Percentiles rank a stretch among this genome's conserved stretches.
Conservation (phyloP, 2,888 invertebrate species). For the Drosophila paranaensis region DNA sequence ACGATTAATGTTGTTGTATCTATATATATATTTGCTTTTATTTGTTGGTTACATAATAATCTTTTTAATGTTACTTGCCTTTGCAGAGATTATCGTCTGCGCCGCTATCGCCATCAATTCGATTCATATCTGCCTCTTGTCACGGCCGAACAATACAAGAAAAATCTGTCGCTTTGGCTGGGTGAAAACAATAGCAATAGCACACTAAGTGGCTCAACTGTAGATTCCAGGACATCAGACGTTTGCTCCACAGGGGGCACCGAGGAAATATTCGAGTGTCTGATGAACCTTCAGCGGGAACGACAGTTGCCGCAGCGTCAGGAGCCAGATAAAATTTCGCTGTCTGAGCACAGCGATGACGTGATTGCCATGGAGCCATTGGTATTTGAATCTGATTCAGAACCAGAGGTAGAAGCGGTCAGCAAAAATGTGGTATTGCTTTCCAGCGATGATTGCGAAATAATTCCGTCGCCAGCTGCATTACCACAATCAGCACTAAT, state of each 20-base stretch:
- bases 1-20: conserved; percentile 26
- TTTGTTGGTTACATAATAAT: background rate
- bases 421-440: conserved; percentile 39
- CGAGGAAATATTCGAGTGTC: conserved; percentile 76
- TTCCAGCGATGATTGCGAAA: conserved; percentile 73
- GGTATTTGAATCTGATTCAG: conserved; percentile 81
- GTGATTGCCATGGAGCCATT: conserved; percentile 82
- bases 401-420: conserved; percentile 44
- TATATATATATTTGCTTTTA: background rate
- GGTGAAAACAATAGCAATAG: conserved; percentile 51
- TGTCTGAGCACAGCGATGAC: conserved; percentile 75
- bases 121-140: conserved; percentile 81
- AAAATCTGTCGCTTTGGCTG: conserved; percentile 76
- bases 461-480: conserved; percentile 39
- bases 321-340: conserved; percentile 49
- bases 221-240: conserved; percentile 32
- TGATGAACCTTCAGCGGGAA: conserved; percentile 41
- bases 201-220: conserved; percentile 54
- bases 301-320: conserved; percentile 22
- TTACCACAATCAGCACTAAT: background rate
- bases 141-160: conserved; percentile 70
- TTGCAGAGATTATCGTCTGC: conserved; percentile 80
- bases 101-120: conserved; percentile 83
- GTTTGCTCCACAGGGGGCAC: conserved; percentile 61
- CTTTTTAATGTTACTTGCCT: background rate